phyloP scores from a whole-genome alignment of 2,888 invertebrate species.

The Ochlodes sylvanus region DNA sequence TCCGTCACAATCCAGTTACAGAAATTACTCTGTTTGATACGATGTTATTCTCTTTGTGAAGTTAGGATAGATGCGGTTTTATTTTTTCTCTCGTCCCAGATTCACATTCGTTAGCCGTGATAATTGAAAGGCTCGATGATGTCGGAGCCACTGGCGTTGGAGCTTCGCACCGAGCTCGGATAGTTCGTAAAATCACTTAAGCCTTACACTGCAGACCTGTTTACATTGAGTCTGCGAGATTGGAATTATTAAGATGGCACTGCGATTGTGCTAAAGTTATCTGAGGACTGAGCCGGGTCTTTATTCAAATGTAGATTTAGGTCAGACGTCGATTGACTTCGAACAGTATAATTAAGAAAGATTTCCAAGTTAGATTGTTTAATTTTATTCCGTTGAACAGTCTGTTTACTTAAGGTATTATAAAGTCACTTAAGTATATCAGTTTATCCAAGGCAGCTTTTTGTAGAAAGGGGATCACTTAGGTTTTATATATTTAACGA shows the following conservation, averaged over 20 bases:
- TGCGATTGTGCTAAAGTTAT: slow-evolving; percentile 77
- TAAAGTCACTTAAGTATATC: not conserved
- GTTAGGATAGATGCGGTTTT: slow-evolving; percentile 30
- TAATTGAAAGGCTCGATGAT: slow-evolving; percentile 48
- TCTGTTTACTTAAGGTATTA: slow-evolving; percentile 13
- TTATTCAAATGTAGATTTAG: slow-evolving; percentile 80
- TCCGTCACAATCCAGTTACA: slow-evolving; percentile 29
- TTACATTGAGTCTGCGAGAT: slow-evolving; percentile 72
- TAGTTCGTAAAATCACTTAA: slow-evolving; percentile 76
- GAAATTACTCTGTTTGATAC: slow-evolving; percentile 32
- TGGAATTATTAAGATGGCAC: slow-evolving; percentile 79
- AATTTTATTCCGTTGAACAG: slow-evolving; percentile 49
- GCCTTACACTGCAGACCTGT: slow-evolving; percentile 70
- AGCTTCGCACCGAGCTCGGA: slow-evolving; percentile 45
- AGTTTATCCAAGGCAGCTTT: not conserved
- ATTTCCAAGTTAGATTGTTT: slow-evolving; percentile 66
- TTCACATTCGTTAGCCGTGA: slow-evolving; percentile 42
- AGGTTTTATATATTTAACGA: not conserved
- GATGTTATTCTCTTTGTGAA: slow-evolving; percentile 32
- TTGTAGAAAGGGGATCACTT: not conserved
- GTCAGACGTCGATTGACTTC: slow-evolving; percentile 75
- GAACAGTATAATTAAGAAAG: slow-evolving; percentile 72
- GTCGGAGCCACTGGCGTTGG: slow-evolving; percentile 45
- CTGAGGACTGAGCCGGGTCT: slow-evolving; percentile 61
- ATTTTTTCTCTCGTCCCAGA: slow-evolving; percentile 40